phyloP scores from a whole-genome alignment of 2,113 vertebrate genomes.

The Hippocampus abdominalis region DNA sequence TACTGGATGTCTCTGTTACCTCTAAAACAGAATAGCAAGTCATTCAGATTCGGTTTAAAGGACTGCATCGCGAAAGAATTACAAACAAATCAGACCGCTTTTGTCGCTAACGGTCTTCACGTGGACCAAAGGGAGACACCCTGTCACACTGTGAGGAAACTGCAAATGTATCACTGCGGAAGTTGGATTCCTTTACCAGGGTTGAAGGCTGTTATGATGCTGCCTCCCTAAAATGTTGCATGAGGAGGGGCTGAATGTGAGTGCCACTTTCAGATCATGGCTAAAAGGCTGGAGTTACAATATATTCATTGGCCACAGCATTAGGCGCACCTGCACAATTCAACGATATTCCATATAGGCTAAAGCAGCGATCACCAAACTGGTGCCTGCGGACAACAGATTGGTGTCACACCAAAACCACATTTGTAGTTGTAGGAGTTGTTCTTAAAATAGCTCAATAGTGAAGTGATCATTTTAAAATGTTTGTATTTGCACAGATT shows the following conservation, averaged over 20 bases:
- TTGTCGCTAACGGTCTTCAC: slow-evolving; percentile 30
- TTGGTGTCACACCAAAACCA: no score
- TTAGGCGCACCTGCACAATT: no score
- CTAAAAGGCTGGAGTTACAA: no score
- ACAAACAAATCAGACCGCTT: slow-evolving; percentile 4
- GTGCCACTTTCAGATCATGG: not conserved
- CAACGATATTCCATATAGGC: no score
- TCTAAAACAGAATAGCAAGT: slow-evolving; percentile 25
- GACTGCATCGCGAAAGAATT: not conserved
- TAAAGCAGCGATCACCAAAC: no score
- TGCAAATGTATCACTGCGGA: slow-evolving; percentile 69
- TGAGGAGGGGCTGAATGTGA: not conserved
- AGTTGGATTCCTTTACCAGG: slow-evolving; percentile 67
- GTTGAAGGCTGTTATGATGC: slow-evolving; percentile 18
- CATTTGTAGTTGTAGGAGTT: no score
- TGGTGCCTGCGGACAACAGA: no score
- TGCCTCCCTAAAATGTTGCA: slow-evolving; percentile 1
- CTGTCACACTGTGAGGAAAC: slow-evolving; percentile 59
- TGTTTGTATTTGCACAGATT: no score
- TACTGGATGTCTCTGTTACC: not conserved
- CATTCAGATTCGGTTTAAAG: not conserved
- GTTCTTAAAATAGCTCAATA: no score
- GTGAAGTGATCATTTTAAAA: no score
- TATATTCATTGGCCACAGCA: no score
- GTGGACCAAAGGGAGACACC: slow-evolving; percentile 70